A percentile compares a stretch with the other conserved stretches of the same genome.
Evolutionary conservation across 1,140 invertebrate species (phyloP).

Genomic region (Pteromalus puparum): DNA sequence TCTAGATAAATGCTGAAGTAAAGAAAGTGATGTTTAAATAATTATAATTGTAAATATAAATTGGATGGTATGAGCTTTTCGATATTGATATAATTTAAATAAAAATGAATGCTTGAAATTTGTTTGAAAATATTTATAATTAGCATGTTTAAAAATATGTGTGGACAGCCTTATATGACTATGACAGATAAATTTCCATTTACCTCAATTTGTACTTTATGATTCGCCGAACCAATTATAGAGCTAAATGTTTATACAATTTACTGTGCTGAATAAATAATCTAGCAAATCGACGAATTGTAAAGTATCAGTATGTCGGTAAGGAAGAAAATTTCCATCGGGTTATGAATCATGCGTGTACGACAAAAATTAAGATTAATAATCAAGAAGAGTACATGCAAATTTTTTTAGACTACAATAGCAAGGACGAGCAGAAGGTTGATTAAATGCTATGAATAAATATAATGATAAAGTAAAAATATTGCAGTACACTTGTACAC

Average conservation of each 20-base stretch:
- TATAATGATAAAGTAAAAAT: neutral
- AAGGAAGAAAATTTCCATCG: neutral
- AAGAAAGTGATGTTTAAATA: neutral
- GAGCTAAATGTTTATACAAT: neutral
- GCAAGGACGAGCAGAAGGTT: neutral
- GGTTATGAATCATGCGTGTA: neutral
- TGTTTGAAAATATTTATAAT: neutral
- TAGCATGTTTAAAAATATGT: neutral
- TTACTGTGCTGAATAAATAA: neutral
- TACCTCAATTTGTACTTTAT: neutral
- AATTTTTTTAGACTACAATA: neutral
- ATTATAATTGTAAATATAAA: neutral
- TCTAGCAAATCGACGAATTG: neutral
- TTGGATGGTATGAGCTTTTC: neutral
- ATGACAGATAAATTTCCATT: neutral
- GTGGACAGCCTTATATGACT: neutral
- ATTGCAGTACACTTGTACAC: constrained; percentile 1
- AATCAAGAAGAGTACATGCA: neutral
- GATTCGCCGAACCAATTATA: neutral
- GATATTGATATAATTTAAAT: neutral
- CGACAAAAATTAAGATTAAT: neutral
- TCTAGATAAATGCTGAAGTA: neutral
- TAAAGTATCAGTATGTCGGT: neutral
- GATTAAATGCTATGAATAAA: neutral
- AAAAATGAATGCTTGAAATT: neutral